Conservation (phyloP, 2,113 vertebrate genomes). For the Ranitomeya imitator region DNA sequence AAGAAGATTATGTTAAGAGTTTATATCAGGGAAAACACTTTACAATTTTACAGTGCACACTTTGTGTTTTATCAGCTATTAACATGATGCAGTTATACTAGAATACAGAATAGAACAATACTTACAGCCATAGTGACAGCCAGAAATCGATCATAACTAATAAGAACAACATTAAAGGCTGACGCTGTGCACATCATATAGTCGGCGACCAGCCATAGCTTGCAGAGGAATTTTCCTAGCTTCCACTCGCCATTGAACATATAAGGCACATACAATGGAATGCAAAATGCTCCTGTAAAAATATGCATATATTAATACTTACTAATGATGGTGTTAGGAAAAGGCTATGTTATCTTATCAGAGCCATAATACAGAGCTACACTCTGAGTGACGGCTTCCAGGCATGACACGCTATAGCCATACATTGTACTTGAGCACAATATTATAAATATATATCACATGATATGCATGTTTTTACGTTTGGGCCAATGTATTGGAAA, state of each 20-base stretch:
- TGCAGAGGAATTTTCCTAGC: slow-evolving; percentile 76
- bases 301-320: neutral
- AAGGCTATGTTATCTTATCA: too few relatives aligned
- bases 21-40: too few relatives aligned
- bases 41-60: too few relatives aligned
- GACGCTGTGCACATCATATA: slow-evolving; percentile 87
- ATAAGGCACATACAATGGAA: slow-evolving; percentile 87
- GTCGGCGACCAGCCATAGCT: slow-evolving; percentile 82
- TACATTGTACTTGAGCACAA: too few relatives aligned
- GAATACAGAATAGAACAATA: slow-evolving; percentile 24
- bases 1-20: too few relatives aligned
- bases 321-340: too few relatives aligned
- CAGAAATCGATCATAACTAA: slow-evolving; percentile 89
- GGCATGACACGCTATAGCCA: too few relatives aligned
- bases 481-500: too few relatives aligned
- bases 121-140: slow-evolving; percentile 91
- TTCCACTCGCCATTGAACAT: slow-evolving; percentile 74
- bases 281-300: slow-evolving; percentile 8
- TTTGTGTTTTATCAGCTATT: neutral
- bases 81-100: neutral
- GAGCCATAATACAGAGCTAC: too few relatives aligned
- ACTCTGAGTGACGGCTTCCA: too few relatives aligned
- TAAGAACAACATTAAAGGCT: slow-evolving; percentile 88
- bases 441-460: too few relatives aligned
- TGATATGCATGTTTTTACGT: too few relatives aligned